phyloP scores from a whole-genome alignment of 2,888 invertebrate genomes.

The Zaprionus obscuricornis region DNA sequence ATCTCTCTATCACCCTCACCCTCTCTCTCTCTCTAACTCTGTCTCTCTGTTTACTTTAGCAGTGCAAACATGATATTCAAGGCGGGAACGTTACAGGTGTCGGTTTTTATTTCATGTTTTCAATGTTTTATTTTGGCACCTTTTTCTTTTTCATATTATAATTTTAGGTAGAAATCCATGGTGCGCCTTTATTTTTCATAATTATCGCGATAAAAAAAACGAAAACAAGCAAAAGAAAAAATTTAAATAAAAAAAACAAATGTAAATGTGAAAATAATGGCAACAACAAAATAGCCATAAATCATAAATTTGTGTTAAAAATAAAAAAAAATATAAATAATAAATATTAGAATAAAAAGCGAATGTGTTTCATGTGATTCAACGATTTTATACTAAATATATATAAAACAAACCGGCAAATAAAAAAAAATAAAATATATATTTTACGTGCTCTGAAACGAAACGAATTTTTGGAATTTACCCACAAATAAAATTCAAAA shows the following conservation, averaged over 20 bases:
- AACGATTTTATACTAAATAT: conserved; percentile 38
- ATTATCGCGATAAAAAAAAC: conserved; percentile 51
- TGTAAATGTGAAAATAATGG: conserved; percentile 37
- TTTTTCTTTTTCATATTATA: conserved; percentile 12
- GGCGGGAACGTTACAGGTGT: conserved; percentile 57
- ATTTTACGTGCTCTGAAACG: conserved; percentile 22
- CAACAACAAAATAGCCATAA: conserved; percentile 25
- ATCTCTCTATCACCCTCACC: too few species aligned
- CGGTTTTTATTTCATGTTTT: conserved; percentile 26
- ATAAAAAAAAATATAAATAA: conserved; percentile 15
- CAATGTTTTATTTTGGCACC: conserved; percentile 38
- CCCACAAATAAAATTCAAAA: conserved; percentile 6
- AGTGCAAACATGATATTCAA: conserved; percentile 32
- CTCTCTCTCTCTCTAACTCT: too few species aligned
- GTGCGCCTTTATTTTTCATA: conserved; percentile 51
- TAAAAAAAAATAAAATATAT: too few species aligned
- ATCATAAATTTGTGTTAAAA: conserved; percentile 23
- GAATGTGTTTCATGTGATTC: conserved; percentile 50
- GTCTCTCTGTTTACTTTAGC: conserved; percentile 43
- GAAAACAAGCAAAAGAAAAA: conserved; percentile 34
- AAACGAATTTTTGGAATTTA: conserved; percentile 48
- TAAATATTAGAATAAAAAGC: conserved; percentile 10
- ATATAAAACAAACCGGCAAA: conserved; percentile 11
- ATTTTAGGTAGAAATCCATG: conserved; percentile 1
- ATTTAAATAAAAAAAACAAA: conserved; percentile 17